Evolutionary conservation across 2,888 invertebrate species (phyloP), one percentile per base, ranked within the genome.

Genomic region (Reticulitermes lucifugus): DNA sequence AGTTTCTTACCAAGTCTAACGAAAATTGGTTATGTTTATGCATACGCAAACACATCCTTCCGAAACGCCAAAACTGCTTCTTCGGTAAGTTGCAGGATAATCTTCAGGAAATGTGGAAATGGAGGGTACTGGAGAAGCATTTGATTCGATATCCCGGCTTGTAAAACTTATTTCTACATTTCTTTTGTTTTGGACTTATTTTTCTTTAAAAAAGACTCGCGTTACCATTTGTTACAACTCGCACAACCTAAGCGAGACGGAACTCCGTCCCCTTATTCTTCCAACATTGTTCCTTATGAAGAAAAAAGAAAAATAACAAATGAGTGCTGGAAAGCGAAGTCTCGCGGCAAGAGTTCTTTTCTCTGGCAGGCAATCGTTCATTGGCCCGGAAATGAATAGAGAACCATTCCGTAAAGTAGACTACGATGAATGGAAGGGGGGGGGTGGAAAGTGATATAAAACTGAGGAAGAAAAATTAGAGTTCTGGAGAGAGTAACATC

Each of bases 361-460:
- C 71, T 70, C 29, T 83, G 83, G 51, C 83, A 83, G 83, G 83
- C 83, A 83, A 83, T 83, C 83, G 71, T 83, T 83, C 83, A 55
- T 29, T 43, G 55, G 83, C 46, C 83, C 51, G 83, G 71, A 83
- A 83, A 51, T 83, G 70, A 83, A 83, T 83, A 83, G 71, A 83
- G 73, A 83, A 83, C 51, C 83, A 79, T 79, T 79, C 51, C 79
- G 51, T 46, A 79, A 79, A 51, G 79, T 55, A 79, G 79, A 51
- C 79, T 79, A 29, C 79, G 51, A 51, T 79, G 79, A 29, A 79
- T 79, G 79, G n/a, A 65, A 65, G 9, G 60, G 60, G 60, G 79
- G 29, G 79, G 25, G 43, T 12, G 25, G 51, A 79, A 25, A 25
- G n/a, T 79, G 79, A 79, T 79, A 79, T 79, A 79, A 79, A 55